Percentiles rank a stretch among this genome's conserved stretches.
Conservation (phyloP, 1,140 invertebrate species). For the Ceratoteleas bidentatus region DNA sequence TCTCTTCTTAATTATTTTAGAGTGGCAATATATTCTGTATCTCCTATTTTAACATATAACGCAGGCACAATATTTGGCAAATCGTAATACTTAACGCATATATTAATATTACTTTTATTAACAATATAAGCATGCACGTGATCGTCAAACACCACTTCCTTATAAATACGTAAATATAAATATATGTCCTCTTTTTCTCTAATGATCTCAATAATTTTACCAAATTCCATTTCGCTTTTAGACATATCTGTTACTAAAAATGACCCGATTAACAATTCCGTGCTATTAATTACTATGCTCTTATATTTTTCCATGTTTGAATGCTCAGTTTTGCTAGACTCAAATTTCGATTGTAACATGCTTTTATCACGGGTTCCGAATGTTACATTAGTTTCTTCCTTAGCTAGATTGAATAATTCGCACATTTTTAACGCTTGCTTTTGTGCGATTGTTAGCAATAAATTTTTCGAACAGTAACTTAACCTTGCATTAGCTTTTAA, state of each 20-base stretch:
- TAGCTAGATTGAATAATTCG: no score
- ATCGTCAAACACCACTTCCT: constrained; percentile 14
- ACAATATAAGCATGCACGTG: constrained; percentile 18
- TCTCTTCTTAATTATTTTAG: no score
- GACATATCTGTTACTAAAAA: not conserved
- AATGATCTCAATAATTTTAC: not conserved
- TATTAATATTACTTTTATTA: not conserved
- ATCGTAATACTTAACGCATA: constrained; percentile 2
- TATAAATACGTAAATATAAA: not conserved
- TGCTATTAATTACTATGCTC: no score
- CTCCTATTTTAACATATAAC: no score
- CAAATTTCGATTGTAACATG: no score
- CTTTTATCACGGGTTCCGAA: no score
- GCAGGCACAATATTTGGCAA: constrained; percentile 10
- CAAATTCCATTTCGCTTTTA: not conserved
- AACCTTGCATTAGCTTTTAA: not conserved
- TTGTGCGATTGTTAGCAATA: not conserved
- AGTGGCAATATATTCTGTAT: no score
- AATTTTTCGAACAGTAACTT: constrained; percentile 4
- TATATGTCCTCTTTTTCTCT: not conserved
- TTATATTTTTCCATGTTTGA: no score
- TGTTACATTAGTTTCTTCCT: no score
- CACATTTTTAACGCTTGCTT: constrained; percentile 13
- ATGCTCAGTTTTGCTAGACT: no score
- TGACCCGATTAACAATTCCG: not conserved